Evolutionary conservation across 2,888 invertebrate species (phyloP).

Genomic region (Drosophila vallismaia): DNA sequence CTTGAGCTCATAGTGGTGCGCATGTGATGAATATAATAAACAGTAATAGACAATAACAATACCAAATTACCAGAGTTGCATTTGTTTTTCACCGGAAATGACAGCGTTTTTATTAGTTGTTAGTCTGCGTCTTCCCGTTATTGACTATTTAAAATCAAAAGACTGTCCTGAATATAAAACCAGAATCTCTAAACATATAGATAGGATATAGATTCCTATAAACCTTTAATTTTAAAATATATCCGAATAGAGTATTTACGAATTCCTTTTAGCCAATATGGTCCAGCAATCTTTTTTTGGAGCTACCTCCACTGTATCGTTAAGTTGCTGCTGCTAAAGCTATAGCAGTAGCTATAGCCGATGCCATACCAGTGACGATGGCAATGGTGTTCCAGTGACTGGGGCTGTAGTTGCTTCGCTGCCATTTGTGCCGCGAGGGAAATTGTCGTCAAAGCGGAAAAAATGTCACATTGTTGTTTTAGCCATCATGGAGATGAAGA

Average conservation of each 20-base stretch:
- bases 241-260: background rate
- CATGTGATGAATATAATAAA: too few relatives aligned
- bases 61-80: too few relatives aligned
- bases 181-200: too few relatives aligned
- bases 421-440: slow-evolving; percentile 70
- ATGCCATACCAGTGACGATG: slow-evolving; percentile 45
- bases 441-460: slow-evolving; percentile 75
- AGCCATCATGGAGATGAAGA: slow-evolving; percentile 45
- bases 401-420: slow-evolving; percentile 39
- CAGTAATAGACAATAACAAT: too few relatives aligned
- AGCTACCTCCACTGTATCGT: slow-evolving; percentile 54
- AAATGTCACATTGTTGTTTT: slow-evolving; percentile 74
- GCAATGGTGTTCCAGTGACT: slow-evolving; percentile 27
- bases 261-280: background rate
- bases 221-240: too few relatives aligned
- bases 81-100: too few relatives aligned
- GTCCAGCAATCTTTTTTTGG: slow-evolving; percentile 1
- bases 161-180: too few relatives aligned
- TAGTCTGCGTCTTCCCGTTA: too few relatives aligned
- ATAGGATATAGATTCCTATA: too few relatives aligned
- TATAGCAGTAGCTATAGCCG: slow-evolving; percentile 8
- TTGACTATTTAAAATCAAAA: too few relatives aligned
- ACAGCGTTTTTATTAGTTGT: too few relatives aligned
- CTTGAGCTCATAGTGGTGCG: too few relatives aligned
- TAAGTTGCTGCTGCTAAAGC: slow-evolving; percentile 51